A percentile compares a stretch with the other conserved stretches of the same genome.
phyloP scores from a whole-genome alignment of 2,797 vertebrate genomes.

The Galagoides demidoff region DNA sequence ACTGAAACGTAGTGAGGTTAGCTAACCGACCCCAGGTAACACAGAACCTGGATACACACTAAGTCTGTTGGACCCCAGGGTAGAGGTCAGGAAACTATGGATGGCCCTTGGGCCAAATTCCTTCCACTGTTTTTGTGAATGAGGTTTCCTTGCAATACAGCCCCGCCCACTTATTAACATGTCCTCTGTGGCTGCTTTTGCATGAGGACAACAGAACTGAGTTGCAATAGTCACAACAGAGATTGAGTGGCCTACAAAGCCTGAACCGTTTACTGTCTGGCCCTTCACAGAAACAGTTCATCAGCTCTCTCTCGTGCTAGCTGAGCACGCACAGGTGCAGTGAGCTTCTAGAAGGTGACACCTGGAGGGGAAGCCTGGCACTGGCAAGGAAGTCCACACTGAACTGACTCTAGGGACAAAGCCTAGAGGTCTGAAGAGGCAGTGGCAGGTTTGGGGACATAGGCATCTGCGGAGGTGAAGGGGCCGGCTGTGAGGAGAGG shows the following conservation, averaged over 20 bases:
- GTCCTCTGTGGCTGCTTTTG: background rate
- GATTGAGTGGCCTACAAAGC: background rate
- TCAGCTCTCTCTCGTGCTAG: too few relatives aligned
- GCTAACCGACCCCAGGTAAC: background rate
- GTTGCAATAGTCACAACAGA: background rate
- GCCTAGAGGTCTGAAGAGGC: background rate
- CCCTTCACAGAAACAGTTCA: background rate
- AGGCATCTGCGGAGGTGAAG: background rate
- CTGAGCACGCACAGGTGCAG: too few relatives aligned
- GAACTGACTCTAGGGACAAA: background rate
- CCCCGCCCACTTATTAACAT: background rate
- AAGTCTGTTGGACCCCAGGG: background rate
- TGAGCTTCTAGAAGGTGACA: rapidly evolving
- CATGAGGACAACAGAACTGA: background rate
- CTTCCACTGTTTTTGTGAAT: background rate
- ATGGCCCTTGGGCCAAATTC: background rate
- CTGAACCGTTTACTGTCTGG: background rate
- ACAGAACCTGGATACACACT: background rate
- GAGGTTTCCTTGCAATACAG: background rate
- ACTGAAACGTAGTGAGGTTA: background rate
- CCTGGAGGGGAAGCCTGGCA: too few relatives aligned
- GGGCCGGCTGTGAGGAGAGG: rapidly evolving
- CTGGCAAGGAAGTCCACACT: background rate
- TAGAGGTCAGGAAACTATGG: background rate
- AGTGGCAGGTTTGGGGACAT: background rate